phyloP scores from a whole-genome alignment of 2,888 invertebrate species.

The Tolmerus cingulatus region DNA sequence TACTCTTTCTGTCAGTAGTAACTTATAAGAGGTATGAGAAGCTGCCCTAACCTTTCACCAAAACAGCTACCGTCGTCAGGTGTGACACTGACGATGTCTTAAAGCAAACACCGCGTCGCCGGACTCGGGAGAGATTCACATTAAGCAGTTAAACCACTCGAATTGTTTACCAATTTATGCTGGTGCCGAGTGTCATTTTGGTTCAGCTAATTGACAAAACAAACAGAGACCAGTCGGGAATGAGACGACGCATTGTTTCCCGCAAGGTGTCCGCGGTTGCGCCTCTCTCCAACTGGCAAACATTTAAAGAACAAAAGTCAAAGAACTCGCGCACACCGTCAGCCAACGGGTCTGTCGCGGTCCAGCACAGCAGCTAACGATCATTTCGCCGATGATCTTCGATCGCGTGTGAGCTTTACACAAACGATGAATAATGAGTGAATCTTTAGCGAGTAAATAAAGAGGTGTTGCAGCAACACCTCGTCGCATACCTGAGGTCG shows the following conservation, averaged over 20 bases:
- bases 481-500: constrained; percentile 33
- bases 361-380: background rate
- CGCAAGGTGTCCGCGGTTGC: background rate
- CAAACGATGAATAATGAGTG: constrained; percentile 39
- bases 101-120: background rate
- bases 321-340: background rate
- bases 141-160: constrained; percentile 24
- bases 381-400: background rate
- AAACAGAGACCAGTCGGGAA: constrained; percentile 50
- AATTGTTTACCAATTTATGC: constrained; percentile 41
- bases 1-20: background rate
- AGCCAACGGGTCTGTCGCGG: background rate
- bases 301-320: constrained; percentile 11
- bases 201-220: constrained; percentile 63
- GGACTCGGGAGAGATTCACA: background rate
- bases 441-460: constrained; percentile 35
- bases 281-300: constrained; percentile 1
- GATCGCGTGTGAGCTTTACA: constrained; percentile 17
- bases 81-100: background rate
- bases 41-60: background rate
- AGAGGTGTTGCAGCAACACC: constrained; percentile 45
- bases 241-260: constrained; percentile 20
- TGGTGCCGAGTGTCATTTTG: constrained; percentile 60
- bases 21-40: background rate
- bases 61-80: background rate